Conservation (phyloP, 2,888 invertebrate genomes). For the Dynastes hyllus region DNA sequence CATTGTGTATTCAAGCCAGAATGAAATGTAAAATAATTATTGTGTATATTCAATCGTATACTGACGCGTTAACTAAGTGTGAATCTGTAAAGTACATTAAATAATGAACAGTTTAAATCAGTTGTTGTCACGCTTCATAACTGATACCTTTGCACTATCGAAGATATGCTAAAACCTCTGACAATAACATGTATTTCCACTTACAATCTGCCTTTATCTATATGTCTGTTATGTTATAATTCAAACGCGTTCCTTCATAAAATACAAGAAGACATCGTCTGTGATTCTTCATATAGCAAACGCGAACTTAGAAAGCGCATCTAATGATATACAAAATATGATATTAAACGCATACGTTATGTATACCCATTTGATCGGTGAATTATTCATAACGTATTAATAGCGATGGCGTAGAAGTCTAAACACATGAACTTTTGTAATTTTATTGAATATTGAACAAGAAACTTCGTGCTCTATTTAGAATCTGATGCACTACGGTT, state of each 20-base stretch:
- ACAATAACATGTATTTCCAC: constrained; percentile 15
- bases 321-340: constrained; percentile 3
- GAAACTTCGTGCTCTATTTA: constrained; percentile 16
- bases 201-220: neutral
- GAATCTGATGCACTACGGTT: neutral
- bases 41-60: no score
- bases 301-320: constrained; percentile 23
- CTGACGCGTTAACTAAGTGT: neutral
- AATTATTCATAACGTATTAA: constrained; percentile 12
- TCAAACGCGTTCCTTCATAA: neutral
- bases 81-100: constrained; percentile 9
- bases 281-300: neutral
- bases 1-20: no score
- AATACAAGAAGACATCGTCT: neutral
- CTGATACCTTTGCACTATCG: neutral
- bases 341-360: constrained; percentile 2
- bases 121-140: neutral
- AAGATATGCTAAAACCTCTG: constrained; percentile 10
- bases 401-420: neutral
- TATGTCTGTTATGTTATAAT: constrained; percentile 1
- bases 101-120: neutral
- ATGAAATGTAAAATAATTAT: no score
- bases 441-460: constrained; percentile 15
- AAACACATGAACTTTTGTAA: constrained; percentile 1
- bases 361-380: neutral